Evolutionary conservation across 2,888 invertebrate genomes (phyloP), one percentile per base, ranked within the genome.

Genomic region (Ptychoptera albimana): DNA sequence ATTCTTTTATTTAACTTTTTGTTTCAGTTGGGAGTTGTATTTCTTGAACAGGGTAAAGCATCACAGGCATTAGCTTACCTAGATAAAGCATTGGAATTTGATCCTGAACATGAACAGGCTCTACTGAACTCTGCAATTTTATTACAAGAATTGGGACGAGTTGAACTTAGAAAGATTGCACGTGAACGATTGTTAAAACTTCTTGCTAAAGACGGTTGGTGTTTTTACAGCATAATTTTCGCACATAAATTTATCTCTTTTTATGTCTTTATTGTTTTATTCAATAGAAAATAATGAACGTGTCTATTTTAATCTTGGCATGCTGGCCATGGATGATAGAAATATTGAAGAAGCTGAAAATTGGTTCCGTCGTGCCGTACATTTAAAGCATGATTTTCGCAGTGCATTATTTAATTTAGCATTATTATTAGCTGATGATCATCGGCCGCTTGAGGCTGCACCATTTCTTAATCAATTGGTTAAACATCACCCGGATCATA

Each of bases 351-450:
- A 83, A 55, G 93, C 94, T 0, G 92, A 93, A 62, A 76, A 82
- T 45, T 91, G 88, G 82, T 93, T 93, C 65, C 76, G 87, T 43
- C 79, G 83, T 46, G 91, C 93, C 1, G 83, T 89, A 1, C 82
- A 85, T 54, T 68, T 88, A 11, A 91, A 91, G 58, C 81, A 82
- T 2, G 85, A 88, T 67, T 93, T 93, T 64, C 73, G 91, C 42
- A 91, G 92, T 52, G 94, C 94, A 2, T 74, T 96, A 10, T 96
- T 96, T 66, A 96, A 96, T 70, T 68, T 94, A 49, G 94, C 94
- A 0, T 68, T 96, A 37, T 68, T 94, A 16, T 67, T 91, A 48
- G 91, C 93, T 10, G 93, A 96, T 61, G 77, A 86, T 49, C 78
- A 86, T 51, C 72, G 88, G 39, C 91, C 93, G 0, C 61, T 91